These are phyloP conservation scores for Oostethus manadensis DNA, from an alignment of 2,113 vertebrate genomes.

Conservation along the genomic window DNA sequence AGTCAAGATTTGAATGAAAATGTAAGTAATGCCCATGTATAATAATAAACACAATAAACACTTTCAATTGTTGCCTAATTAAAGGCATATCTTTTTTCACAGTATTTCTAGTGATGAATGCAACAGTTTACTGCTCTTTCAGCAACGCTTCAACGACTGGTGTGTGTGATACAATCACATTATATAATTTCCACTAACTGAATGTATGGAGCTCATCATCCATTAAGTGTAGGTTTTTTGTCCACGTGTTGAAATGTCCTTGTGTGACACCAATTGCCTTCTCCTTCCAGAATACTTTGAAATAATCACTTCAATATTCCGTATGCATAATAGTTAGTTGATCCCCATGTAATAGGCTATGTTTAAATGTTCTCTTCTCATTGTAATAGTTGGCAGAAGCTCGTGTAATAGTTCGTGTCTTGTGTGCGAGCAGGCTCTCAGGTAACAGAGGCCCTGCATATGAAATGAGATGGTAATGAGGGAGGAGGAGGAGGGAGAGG, in stretches of 20 bases:
- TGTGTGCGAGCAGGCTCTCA: slow-evolving; percentile 65
- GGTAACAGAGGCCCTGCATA: slow-evolving; percentile 70
- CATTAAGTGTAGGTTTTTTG: not conserved
- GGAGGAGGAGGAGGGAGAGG: slow-evolving; percentile 33
- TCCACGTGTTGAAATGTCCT: not conserved
- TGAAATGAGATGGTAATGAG: slow-evolving; percentile 72
- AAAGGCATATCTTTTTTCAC: not conserved
- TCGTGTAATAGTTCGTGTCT: slow-evolving; percentile 67
- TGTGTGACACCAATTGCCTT: not conserved
- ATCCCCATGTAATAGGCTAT: slow-evolving; percentile 58
- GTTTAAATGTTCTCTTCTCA: slow-evolving; percentile 58
- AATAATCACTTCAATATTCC: slow-evolving; percentile 8
- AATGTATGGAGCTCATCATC: not conserved
- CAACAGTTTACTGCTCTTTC: not conserved
- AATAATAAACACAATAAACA: not conserved
- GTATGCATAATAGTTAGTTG: slow-evolving; percentile 40
- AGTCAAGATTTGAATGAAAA: too few relatives aligned
- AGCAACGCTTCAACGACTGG: too few relatives aligned
- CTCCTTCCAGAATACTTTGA: slow-evolving; percentile 14
- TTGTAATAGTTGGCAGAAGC: slow-evolving; percentile 64
- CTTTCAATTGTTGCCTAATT: not conserved
- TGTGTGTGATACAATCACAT: too few relatives aligned
- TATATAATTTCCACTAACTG: not conserved
- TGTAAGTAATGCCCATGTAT: too few relatives aligned
- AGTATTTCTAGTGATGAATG: not conserved